phyloP scores from a whole-genome alignment of 2,797 vertebrate species.

The Hapalemur alaotrensis region DNA sequence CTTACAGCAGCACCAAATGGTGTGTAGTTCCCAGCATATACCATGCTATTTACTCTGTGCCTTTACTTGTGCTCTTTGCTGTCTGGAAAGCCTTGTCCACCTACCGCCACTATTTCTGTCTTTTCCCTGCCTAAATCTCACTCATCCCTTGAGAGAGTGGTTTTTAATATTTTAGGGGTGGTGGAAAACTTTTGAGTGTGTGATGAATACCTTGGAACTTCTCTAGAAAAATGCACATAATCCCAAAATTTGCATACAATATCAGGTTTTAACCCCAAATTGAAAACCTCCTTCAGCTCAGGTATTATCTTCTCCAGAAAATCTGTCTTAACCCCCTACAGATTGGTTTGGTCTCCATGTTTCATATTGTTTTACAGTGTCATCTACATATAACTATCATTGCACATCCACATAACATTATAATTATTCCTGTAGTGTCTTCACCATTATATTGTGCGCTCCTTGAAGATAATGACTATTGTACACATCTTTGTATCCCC shows the following conservation, averaged over 20 bases:
- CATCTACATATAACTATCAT: neutral
- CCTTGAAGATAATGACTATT: neutral
- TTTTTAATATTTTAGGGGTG: constrained; percentile 19
- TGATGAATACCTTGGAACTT: neutral
- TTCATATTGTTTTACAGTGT: neutral
- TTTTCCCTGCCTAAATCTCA: neutral
- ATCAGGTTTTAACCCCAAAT: neutral
- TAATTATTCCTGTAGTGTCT: neutral
- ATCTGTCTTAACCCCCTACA: neutral
- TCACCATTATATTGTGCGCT: neutral
- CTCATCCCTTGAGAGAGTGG: neutral
- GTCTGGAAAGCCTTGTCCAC: neutral
- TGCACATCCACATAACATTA: neutral
- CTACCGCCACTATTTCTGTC: neutral
- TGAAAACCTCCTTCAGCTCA: neutral
- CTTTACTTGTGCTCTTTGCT: neutral
- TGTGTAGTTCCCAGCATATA: neutral
- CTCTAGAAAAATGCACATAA: neutral
- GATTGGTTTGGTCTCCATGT: neutral
- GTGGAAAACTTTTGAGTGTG: neutral
- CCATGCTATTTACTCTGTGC: neutral
- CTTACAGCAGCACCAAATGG: neutral
- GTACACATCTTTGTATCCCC: neutral
- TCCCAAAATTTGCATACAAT: neutral
- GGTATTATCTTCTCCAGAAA: neutral